These are phyloP conservation scores for Lophura swinhoii DNA, from an alignment of 2,797 vertebrate species.

Conservation along the genomic window DNA sequence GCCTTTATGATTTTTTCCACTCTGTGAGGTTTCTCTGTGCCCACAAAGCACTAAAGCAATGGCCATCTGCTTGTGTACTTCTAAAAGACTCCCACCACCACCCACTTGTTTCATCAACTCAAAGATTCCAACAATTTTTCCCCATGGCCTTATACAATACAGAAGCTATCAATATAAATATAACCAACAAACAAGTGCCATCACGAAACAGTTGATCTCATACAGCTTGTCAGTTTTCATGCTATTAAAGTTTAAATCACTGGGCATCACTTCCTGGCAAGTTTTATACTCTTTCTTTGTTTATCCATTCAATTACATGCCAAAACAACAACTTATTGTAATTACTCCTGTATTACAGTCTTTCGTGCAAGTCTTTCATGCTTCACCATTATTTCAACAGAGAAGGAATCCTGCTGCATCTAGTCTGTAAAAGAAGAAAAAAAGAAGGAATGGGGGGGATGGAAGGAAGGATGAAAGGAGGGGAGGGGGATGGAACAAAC, in stretches of 20 bases:
- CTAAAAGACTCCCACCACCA: not conserved
- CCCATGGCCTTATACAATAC: not conserved
- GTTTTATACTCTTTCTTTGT: not conserved
- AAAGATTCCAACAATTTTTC: not conserved
- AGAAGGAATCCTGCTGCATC: not conserved
- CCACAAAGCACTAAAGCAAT: not conserved
- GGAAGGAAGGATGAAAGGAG: too few species aligned
- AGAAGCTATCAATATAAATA: not conserved
- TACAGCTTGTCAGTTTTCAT: not conserved
- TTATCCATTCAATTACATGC: not conserved
- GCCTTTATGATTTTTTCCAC: not conserved
- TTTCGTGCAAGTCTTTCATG: not conserved
- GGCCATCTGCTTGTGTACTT: not conserved
- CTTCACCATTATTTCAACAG: not conserved
- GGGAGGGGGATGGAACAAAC: not conserved
- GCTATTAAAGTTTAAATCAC: not conserved
- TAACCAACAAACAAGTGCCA: not conserved
- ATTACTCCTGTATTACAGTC: not conserved
- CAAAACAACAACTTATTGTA: not conserved
- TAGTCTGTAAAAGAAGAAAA: not conserved
- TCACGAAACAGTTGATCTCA: not conserved
- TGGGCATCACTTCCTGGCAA: not conserved
- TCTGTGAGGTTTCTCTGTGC: not conserved
- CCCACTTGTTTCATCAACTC: not conserved
- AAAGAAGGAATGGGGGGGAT: not conserved